A percentile compares a stretch with the other conserved stretches of the same genome.
Evolutionary conservation across 2,888 invertebrate species (phyloP).

Genomic region (Tromatobia lineatoria): DNA sequence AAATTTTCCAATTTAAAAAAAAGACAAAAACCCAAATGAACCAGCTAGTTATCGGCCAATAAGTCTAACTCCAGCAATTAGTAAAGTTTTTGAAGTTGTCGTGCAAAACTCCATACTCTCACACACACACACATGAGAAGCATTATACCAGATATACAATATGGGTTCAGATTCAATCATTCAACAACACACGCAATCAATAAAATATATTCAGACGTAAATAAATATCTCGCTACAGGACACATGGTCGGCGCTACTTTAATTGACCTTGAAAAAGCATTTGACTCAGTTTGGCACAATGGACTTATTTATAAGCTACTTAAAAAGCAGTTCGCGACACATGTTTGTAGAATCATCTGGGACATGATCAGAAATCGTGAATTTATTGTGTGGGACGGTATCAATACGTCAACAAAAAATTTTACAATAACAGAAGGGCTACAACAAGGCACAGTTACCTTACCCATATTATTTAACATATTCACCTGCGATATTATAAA

Average conservation of each 20-base stretch:
- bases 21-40: not conserved
- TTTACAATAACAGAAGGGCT: slow-evolving; percentile 34
- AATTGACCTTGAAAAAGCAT: slow-evolving; percentile 53
- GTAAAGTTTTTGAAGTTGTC: slow-evolving; percentile 32
- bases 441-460: slow-evolving; percentile 56
- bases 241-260: slow-evolving; percentile 10
- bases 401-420: not conserved
- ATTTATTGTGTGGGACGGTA: slow-evolving; percentile 13
- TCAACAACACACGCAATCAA: slow-evolving; percentile 21
- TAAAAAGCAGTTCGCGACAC: slow-evolving; percentile 1
- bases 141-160: slow-evolving; percentile 36
- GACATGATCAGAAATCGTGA: slow-evolving; percentile 4
- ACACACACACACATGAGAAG: not conserved
- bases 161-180: slow-evolving; percentile 15
- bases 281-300: too few relatives aligned
- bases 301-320: too few relatives aligned
- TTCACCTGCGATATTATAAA: slow-evolving; percentile 51
- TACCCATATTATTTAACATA: slow-evolving; percentile 59
- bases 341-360: not conserved
- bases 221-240: not conserved
- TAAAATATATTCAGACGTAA: slow-evolving; percentile 39
- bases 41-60: slow-evolving; percentile 31
- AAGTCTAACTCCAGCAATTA: slow-evolving; percentile 14
- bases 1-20: slow-evolving; percentile 34
- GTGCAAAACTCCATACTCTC: not conserved